Evolutionary conservation across 2,113 vertebrate species (phyloP).

Genomic region (Solea solea): DNA sequence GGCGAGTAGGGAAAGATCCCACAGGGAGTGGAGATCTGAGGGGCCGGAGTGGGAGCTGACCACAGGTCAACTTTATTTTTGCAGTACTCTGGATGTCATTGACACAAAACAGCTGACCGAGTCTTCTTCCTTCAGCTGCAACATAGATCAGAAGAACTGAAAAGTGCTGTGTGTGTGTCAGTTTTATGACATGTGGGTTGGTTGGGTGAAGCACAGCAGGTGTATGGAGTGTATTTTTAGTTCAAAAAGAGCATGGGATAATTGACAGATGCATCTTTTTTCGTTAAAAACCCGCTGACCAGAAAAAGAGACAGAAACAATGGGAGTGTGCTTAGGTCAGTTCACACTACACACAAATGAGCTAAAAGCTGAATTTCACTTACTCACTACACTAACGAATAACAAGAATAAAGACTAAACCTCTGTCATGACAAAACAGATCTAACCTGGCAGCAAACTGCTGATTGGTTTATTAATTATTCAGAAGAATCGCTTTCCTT

Average conservation of each 20-base stretch:
- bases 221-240: constrained; percentile 70
- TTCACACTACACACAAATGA: constrained; percentile 1
- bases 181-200: constrained; percentile 56
- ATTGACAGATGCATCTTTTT: constrained; percentile 39
- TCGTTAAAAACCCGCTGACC: constrained; percentile 38
- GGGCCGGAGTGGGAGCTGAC: not conserved
- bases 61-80: constrained; percentile 28
- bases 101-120: constrained; percentile 47
- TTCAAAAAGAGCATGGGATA: constrained; percentile 37
- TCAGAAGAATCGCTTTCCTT: no score
- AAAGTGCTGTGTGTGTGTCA: constrained; percentile 56
- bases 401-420: no score
- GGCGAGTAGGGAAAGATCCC: constrained; percentile 14
- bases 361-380: not conserved
- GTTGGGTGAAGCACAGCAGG: constrained; percentile 57
- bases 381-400: not conserved
- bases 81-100: constrained; percentile 29
- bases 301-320: constrained; percentile 30
- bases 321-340: not conserved
- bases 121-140: constrained; percentile 51
- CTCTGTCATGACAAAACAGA: no score
- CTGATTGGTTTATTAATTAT: no score
- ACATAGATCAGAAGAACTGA: constrained; percentile 37
- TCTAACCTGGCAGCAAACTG: no score
- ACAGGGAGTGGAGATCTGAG: constrained; percentile 11